These are phyloP conservation scores for Mamestra brassicae DNA, from an alignment of 2,888 invertebrate species.

Conservation along the genomic window DNA sequence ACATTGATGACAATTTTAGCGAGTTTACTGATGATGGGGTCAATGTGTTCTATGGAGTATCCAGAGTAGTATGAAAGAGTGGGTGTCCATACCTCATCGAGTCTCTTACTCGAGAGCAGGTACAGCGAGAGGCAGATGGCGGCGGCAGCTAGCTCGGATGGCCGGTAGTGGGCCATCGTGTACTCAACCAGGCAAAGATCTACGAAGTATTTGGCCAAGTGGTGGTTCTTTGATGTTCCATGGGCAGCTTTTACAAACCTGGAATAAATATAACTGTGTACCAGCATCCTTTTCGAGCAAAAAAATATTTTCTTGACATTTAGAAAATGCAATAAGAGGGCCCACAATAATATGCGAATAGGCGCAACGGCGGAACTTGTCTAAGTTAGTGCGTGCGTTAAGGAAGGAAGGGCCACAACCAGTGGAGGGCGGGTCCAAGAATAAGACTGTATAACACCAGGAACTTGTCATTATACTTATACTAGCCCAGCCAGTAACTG, in stretches of 20 bases:
- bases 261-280: slow-evolving; percentile 60
- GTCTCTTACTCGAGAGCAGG: slow-evolving; percentile 88
- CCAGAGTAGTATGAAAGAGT: slow-evolving; percentile 94
- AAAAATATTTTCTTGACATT: too few relatives aligned
- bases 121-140: slow-evolving; percentile 94
- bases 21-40: slow-evolving; percentile 93
- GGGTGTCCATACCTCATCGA: slow-evolving; percentile 92
- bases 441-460: neutral
- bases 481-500: too few relatives aligned
- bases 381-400: neutral
- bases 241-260: slow-evolving; percentile 92
- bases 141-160: slow-evolving; percentile 96
- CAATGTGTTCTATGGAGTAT: slow-evolving; percentile 93
- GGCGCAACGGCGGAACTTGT: neutral
- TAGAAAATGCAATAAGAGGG: neutral
- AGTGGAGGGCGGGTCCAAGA: neutral
- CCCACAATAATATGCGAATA: neutral
- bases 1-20: slow-evolving; percentile 93
- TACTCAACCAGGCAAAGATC: slow-evolving; percentile 96
- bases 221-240: slow-evolving; percentile 92
- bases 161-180: slow-evolving; percentile 93
- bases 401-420: neutral
- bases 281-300: neutral
- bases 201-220: slow-evolving; percentile 97
- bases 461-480: neutral